These are phyloP conservation scores for Megalops cyprinoides DNA, from an alignment of 2,797 vertebrate species.

Conservation along the genomic window DNA sequence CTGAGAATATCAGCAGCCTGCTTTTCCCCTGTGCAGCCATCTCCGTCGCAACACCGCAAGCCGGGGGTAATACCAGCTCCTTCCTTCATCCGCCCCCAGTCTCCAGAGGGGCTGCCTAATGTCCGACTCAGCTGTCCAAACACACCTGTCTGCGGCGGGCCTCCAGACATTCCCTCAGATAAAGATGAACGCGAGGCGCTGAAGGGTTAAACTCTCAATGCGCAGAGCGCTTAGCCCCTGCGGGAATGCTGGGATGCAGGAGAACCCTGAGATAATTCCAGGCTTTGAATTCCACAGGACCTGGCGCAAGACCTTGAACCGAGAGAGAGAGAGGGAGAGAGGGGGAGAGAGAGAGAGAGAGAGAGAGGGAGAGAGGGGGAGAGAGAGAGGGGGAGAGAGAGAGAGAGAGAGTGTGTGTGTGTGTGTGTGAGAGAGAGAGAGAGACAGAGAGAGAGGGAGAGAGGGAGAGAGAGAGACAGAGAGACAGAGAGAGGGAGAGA, in stretches of 20 bases:
- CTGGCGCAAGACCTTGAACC: too few species aligned
- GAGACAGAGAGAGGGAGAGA: not conserved
- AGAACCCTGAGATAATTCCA: constrained; percentile 35
- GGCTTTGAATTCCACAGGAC: too few species aligned
- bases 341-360: too few species aligned
- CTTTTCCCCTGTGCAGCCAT: too few species aligned
- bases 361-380: too few species aligned
- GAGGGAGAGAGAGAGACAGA: not conserved
- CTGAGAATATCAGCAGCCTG: too few species aligned
- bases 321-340: not conserved
- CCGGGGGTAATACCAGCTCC: too few species aligned
- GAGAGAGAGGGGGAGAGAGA: too few species aligned
- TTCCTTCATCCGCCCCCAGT: not conserved
- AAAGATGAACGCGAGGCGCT: not conserved
- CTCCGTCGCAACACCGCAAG: too few species aligned
- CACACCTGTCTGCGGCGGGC: constrained; percentile 14
- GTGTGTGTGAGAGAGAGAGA: not conserved
- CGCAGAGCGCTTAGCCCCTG: constrained; percentile 33
- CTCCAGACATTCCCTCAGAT: not conserved
- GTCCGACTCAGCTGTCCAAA: constrained; percentile 17
- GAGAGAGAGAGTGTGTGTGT: not conserved
- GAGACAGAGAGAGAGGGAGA: too few species aligned
- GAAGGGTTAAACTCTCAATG: constrained; percentile 44
- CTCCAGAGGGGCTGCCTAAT: not conserved
- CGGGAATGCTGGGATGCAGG: constrained; percentile 45